A percentile compares a stretch with the other conserved stretches of the same genome.
These are phyloP conservation scores for Streptopelia turtur DNA, from an alignment of 2,797 vertebrate species.

Conservation along the genomic window DNA sequence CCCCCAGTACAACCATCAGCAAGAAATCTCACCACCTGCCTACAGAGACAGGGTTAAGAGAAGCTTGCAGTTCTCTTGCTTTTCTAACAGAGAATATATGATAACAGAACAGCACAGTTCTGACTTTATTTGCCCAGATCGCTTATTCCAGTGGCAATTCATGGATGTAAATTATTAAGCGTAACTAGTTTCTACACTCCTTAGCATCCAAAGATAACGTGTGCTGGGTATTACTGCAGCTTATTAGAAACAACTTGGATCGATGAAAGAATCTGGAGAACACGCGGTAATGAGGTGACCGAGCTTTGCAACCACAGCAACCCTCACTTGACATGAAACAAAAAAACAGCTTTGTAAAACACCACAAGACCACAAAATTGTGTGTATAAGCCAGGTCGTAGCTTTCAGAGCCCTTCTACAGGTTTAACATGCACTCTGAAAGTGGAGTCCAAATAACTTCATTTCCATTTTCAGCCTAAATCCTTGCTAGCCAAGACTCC, in stretches of 20 bases:
- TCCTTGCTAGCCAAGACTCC: neutral
- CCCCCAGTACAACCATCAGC: neutral
- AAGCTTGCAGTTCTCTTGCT: neutral
- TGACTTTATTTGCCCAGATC: neutral
- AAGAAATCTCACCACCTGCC: neutral
- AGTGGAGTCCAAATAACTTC: neutral
- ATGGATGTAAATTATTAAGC: neutral
- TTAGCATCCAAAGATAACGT: neutral
- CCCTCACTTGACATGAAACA: neutral
- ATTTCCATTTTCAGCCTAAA: neutral
- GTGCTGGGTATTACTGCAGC: neutral
- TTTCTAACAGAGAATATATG: neutral
- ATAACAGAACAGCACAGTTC: neutral
- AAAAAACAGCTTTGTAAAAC: neutral
- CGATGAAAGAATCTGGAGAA: neutral
- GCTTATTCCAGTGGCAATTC: neutral
- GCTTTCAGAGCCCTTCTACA: neutral
- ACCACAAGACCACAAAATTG: fast-evolving
- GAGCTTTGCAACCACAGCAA: neutral
- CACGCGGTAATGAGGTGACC: neutral
- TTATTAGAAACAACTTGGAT: neutral
- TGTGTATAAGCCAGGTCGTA: neutral
- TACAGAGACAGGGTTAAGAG: neutral
- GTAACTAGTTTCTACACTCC: neutral
- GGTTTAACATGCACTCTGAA: neutral